phyloP scores from a whole-genome alignment of 2,113 vertebrate genomes.

The Collichthys lucidus region DNA sequence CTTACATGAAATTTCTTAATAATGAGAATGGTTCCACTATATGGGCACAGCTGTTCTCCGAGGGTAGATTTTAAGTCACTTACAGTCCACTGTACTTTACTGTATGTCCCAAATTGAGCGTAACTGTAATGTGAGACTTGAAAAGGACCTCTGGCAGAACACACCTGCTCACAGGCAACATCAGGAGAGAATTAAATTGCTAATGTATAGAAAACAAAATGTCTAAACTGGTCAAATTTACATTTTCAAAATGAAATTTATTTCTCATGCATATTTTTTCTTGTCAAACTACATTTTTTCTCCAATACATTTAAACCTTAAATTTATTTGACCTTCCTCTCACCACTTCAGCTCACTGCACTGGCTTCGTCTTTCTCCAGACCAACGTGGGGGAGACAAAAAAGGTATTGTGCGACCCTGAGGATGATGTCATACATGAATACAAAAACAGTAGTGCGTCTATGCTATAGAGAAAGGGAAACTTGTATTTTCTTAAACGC shows the following conservation, averaged over 20 bases:
- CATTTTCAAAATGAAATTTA: slow-evolving; percentile 8
- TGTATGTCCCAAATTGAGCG: slow-evolving; percentile 54
- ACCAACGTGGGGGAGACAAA: slow-evolving; percentile 7
- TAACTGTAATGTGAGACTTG: slow-evolving; percentile 53
- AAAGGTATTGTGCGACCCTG: not conserved
- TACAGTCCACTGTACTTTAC: slow-evolving; percentile 33
- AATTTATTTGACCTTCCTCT: slow-evolving; percentile 28
- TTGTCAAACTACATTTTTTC: slow-evolving; percentile 15
- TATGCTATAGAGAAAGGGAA: slow-evolving; percentile 34
- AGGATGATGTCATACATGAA: slow-evolving; percentile 26
- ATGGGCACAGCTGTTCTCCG: not conserved
- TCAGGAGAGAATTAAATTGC: slow-evolving; percentile 47
- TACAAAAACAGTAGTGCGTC: slow-evolving; percentile 23
- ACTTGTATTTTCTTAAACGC: slow-evolving; percentile 43
- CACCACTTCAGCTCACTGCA: slow-evolving; percentile 10
- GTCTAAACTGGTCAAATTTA: slow-evolving; percentile 32
- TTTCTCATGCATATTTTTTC: slow-evolving; percentile 4
- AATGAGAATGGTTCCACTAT: not conserved
- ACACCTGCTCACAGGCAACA: slow-evolving; percentile 34
- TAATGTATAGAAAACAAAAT: slow-evolving; percentile 38
- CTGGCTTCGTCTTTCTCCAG: not conserved
- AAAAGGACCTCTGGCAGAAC: slow-evolving; percentile 38
- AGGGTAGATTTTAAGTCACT: slow-evolving; percentile 35
- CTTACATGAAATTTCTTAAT: no score
- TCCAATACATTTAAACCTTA: slow-evolving; percentile 5